These are phyloP conservation scores for Cebus imitator DNA, from an alignment of 2,113 vertebrate genomes.

Conservation along the genomic window DNA sequence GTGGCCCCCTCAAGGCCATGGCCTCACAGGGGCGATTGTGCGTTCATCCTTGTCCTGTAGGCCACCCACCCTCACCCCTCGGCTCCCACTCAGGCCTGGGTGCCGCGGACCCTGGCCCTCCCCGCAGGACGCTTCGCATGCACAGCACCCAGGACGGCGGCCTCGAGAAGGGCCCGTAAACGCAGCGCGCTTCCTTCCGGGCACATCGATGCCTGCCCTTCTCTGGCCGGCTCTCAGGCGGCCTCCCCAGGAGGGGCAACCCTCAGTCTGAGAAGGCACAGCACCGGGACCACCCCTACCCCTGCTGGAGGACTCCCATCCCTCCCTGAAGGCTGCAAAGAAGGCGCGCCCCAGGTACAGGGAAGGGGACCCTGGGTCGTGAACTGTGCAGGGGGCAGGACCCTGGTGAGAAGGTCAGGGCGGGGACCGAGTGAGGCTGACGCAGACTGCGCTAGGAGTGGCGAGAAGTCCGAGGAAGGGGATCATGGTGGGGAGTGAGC, in stretches of 20 bases:
- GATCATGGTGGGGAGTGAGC: not conserved
- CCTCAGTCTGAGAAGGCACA: not conserved
- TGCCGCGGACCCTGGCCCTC: not conserved
- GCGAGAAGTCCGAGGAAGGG: not conserved
- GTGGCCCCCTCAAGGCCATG: not conserved
- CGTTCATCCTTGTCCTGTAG: conserved; percentile 43
- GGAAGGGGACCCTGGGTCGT: not conserved
- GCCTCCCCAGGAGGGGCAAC: not conserved
- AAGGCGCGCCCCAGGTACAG: not conserved
- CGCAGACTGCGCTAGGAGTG: not conserved
- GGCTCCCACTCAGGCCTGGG: not conserved
- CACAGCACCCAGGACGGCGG: not conserved
- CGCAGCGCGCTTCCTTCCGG: conserved; percentile 21
- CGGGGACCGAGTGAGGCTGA: not conserved
- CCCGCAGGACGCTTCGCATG: not conserved
- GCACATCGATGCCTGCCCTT: conserved; percentile 29
- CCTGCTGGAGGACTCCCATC: not conserved
- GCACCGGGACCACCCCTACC: not conserved
- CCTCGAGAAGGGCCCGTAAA: not conserved
- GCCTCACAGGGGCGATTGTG: conserved; percentile 70
- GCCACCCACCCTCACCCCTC: not conserved
- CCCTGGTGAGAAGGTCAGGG: not conserved
- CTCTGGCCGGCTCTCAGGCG: not conserved
- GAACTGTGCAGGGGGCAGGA: not conserved
- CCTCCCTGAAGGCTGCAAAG: not conserved